Percentiles rank a stretch among this genome's conserved stretches.
Evolutionary conservation across 1,140 invertebrate species (phyloP).

Genomic region (Zaprionus taronus): DNA sequence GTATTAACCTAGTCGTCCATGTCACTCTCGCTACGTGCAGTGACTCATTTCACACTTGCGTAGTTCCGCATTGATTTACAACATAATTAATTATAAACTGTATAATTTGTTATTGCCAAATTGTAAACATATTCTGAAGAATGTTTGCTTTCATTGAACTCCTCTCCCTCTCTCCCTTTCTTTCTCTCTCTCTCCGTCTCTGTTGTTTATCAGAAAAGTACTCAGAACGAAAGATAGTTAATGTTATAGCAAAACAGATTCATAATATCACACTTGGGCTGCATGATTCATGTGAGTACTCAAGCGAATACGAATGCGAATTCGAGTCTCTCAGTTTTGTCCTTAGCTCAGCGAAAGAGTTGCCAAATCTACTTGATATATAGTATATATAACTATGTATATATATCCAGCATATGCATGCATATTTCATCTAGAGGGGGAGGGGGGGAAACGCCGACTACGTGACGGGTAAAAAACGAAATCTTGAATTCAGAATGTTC

Average conservation of each 20-base stretch:
- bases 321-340: background rate
- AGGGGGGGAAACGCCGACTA: constrained; percentile 48
- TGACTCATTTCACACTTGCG: constrained; percentile 1
- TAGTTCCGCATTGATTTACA: constrained; percentile 7
- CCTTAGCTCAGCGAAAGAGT: constrained; percentile 11
- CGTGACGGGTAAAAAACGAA: constrained; percentile 50
- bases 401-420: constrained; percentile 2
- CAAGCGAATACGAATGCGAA: constrained; percentile 8
- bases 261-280: background rate
- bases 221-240: background rate
- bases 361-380: background rate
- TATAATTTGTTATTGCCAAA: constrained; percentile 9
- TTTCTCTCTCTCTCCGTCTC: background rate
- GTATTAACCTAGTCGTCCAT: background rate
- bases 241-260: background rate
- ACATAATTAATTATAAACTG: constrained; percentile 25
- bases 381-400: background rate
- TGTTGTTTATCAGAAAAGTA: constrained; percentile 4
- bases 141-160: constrained; percentile 8
- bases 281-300: constrained; percentile 10
- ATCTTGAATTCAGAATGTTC: constrained; percentile 55
- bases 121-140: constrained; percentile 18
- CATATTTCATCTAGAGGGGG: constrained; percentile 2
- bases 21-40: background rate
- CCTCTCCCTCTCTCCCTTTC: background rate